Evolutionary conservation across 2,888 invertebrate species (phyloP).

Genomic region (Cenopis cana): DNA sequence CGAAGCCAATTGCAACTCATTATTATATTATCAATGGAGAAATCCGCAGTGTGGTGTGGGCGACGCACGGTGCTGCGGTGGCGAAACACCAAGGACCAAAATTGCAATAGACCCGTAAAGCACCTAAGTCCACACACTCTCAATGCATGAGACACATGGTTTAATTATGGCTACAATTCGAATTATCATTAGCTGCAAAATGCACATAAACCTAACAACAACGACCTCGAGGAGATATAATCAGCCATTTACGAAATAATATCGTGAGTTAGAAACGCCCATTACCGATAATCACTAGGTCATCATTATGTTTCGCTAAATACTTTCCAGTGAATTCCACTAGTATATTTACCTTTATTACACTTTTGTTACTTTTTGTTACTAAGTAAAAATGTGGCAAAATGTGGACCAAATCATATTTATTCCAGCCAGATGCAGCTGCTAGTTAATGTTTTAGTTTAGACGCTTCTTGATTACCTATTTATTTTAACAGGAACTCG

Average conservation of each 20-base stretch:
- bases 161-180: neutral
- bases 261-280: constrained; percentile 37
- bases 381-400: neutral
- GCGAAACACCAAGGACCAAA: constrained; percentile 64
- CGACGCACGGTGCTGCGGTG: constrained; percentile 60
- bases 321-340: constrained; percentile 19
- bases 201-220: neutral
- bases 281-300: constrained; percentile 40
- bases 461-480: constrained; percentile 5
- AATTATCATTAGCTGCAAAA: neutral
- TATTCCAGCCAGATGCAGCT: no score
- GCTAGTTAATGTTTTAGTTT: constrained; percentile 4
- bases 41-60: constrained; percentile 75
- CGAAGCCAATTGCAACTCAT: constrained; percentile 68
- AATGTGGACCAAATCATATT: neutral
- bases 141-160: constrained; percentile 59
- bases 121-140: constrained; percentile 55
- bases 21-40: constrained; percentile 75
- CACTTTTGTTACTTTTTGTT: neutral
- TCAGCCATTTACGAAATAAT: constrained; percentile 32
- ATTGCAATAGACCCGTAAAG: constrained; percentile 65
- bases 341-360: neutral
- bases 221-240: constrained; percentile 35
- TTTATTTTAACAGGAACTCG: constrained; percentile 27
- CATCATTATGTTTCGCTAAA: constrained; percentile 31